phyloP scores from a whole-genome alignment of 2,113 vertebrate genomes.

The Scortum barcoo region DNA sequence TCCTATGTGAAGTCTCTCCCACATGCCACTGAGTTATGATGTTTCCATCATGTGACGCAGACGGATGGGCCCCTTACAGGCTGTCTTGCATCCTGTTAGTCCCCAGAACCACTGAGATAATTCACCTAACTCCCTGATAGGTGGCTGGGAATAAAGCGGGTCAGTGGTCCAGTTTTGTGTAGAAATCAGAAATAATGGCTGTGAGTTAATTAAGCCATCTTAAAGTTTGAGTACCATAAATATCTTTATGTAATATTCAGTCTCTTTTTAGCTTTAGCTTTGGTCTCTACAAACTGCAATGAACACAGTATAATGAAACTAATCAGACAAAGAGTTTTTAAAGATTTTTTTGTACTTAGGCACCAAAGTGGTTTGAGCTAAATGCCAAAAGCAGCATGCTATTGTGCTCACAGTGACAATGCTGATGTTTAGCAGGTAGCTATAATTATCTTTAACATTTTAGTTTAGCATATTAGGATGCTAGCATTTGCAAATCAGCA shows the following conservation, averaged over 20 bases:
- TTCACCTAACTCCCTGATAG: background rate
- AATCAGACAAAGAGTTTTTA: no score
- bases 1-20: conserved; percentile 35
- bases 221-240: background rate
- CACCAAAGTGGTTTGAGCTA: no score
- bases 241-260: no score
- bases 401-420: no score
- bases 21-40: conserved; percentile 54
- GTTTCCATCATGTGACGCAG: conserved; percentile 34
- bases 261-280: no score
- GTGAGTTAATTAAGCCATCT: background rate
- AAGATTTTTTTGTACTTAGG: no score
- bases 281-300: no score
- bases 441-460: background rate
- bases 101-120: background rate
- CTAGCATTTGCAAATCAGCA: background rate
- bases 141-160: background rate
- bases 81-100: background rate
- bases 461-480: background rate
- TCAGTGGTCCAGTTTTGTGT: background rate
- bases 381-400: no score
- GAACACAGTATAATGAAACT: no score
- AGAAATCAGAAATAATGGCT: background rate
- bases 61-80: conserved; percentile 31
- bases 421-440: no score